Base-by-base conservation (phyloP, 2,888 invertebrate genomes). In the Eumacrocentrus americanus region DNA sequence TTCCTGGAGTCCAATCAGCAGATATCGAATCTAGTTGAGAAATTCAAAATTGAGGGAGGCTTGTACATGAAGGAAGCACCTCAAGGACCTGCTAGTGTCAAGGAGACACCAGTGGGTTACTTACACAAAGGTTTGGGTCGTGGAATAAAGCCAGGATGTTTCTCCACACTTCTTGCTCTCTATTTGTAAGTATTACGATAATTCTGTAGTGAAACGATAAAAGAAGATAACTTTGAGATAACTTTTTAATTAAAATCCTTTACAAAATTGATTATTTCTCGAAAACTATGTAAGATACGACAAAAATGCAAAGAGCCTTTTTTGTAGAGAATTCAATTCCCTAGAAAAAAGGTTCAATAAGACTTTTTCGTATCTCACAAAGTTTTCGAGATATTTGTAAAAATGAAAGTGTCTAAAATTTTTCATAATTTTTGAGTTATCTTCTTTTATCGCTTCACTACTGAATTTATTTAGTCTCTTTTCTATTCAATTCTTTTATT, bases 1-100 rank as follows among this genome's bases (percentile, higher is more conserved):
- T 97, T 98, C 75, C 84, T 94, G 42, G 95, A 96, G 76, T 97
- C 96, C 1, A 95, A 94, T 76, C 92, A 93, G 70, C 95, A 95
- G 81, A 96, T 97, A 68, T 90, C 93, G 2, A 91, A 93, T 0
- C 81, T 97, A 12, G 95, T 96, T 0, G 95, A 95, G 71, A 91
- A 95, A 73, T 96, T 95, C 80, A 92, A 93, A 75, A 81, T 91
- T 29, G 95, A 95, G 81, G 94, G 94, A 0, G 89, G 88, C 5
- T 86, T 88, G 7, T 89, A 90, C 69, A 84, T 90, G 78, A 91
- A 91, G 73, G 87, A 80, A 60, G 75, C 75, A 14, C 78, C 80
- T 0, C 70, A 69, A 56, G 67, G 68, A 16, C 67, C 79, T 7
- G 73, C 79, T 1, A 79, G 77, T 22, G 72, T 81, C 20, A 79